phyloP scores from a whole-genome alignment of 2,888 invertebrate genomes.

The Frankliniella intonsa region DNA sequence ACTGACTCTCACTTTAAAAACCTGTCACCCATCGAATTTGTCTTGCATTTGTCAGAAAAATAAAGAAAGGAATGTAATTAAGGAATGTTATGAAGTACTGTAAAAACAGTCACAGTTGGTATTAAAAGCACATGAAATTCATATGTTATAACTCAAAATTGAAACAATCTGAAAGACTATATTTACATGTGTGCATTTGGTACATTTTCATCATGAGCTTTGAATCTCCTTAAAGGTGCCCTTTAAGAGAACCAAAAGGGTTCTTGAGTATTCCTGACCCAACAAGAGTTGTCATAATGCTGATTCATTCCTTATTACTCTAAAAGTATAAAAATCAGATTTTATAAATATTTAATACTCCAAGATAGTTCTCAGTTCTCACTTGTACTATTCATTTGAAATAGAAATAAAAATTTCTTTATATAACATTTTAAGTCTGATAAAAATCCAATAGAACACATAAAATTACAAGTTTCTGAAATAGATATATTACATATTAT shows the following conservation, averaged over 20 bases:
- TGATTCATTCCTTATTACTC: neutral
- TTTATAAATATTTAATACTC: constrained; percentile 25
- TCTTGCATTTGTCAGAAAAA: no score
- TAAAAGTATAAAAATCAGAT: constrained; percentile 6
- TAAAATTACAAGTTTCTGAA: neutral
- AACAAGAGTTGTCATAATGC: neutral
- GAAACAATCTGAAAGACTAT: neutral
- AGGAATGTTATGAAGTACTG: neutral
- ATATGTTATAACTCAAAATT: neutral
- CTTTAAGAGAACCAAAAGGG: neutral
- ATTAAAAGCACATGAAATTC: neutral
- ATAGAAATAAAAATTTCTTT: neutral
- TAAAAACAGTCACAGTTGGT: constrained; percentile 7
- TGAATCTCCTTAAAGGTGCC: neutral
- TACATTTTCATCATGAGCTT: constrained; percentile 5
- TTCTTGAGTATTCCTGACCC: neutral
- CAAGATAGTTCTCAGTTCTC: neutral
- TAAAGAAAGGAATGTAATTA: no score
- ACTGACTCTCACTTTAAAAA: neutral
- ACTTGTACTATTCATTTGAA: constrained; percentile 16
- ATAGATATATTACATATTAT: constrained; percentile 3
- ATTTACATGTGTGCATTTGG: constrained; percentile 17
- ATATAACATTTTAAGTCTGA: neutral
- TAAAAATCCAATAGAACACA: neutral
- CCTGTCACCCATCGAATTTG: neutral